Base-by-base conservation (phyloP, 2,113 vertebrate species). In the Chaetodon trifascialis region DNA sequence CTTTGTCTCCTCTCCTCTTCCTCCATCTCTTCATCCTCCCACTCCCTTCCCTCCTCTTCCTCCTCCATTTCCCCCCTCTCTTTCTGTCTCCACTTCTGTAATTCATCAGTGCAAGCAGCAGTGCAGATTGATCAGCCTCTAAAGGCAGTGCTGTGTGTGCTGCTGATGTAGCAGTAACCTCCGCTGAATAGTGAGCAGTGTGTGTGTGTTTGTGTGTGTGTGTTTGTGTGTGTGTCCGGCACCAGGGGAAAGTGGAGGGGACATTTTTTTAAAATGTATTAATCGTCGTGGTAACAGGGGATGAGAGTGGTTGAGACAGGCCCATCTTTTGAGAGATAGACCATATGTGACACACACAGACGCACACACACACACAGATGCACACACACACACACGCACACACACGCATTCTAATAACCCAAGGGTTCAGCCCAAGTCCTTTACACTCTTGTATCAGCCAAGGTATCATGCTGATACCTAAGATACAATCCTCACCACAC, bases 101-200 rank as follows among this genome's bases (percentile, higher is more conserved):
- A 97, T 97, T 96, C 95, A 97, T 97, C 96, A 97, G 94, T 71
- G 91, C 88, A 85, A 91, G 90, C 93, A 75, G 90, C 81, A 86
- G 90, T 85, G 30, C 79, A 91, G 96, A 98, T 97, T 95, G 96
- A 98, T 97, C 96, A 95, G 90, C 84, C 96, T 95, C 96, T 96
- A 93, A 95, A 76, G 91, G 95, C 92, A 84, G 64, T 38, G 92
- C 87, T 86, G 90, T 93, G 92, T 80, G 91, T 89, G 94, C 93
- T 95, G 95, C 95, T 34, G 94, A 95, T 95, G 94, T 94, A 89
- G 95, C 95, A 96, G 93, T 93, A 92, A 90, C 55, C 14, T 91
- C 88, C 72, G 82, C 82, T 91, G 94, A 94, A 95, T 92, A 91
- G 92, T 93, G 93, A 94, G 70, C 90, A 94, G 92, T 73, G 69